Conservation (phyloP, 2,888 invertebrate species). For the Platycheirus rosarum region DNA sequence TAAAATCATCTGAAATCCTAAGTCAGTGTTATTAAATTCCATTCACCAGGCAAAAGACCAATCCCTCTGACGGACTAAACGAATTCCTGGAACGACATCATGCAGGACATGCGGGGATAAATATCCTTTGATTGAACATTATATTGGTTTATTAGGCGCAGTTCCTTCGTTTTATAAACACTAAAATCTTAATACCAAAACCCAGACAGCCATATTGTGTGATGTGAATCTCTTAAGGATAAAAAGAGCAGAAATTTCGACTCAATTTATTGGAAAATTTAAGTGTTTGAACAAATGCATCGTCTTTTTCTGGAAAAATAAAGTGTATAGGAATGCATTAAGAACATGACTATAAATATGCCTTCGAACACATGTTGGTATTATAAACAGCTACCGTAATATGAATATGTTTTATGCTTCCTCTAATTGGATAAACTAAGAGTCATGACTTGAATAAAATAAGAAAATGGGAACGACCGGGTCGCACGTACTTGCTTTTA, state of each 20-base stretch:
- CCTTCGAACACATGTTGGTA: slow-evolving; percentile 36
- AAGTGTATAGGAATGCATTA: no score
- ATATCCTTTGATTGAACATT: slow-evolving; percentile 28
- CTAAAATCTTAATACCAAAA: slow-evolving; percentile 16
- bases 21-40: slow-evolving; percentile 45
- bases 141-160: slow-evolving; percentile 47
- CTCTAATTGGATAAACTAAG: slow-evolving; percentile 41
- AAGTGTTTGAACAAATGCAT: no score
- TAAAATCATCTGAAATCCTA: slow-evolving; percentile 21
- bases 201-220: slow-evolving; percentile 35
- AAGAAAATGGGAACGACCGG: no score
- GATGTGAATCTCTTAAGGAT: slow-evolving; percentile 1
- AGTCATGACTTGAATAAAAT: no score
- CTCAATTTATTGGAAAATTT: no score
- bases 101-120: slow-evolving; percentile 37
- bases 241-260: no score
- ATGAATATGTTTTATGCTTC: slow-evolving; percentile 29
- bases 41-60: slow-evolving; percentile 45
- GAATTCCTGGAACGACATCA: no score
- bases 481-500: no score
- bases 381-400: slow-evolving; percentile 51
- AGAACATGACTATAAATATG: slow-evolving; percentile 48
- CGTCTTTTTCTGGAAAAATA: no score
- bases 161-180: neutral
- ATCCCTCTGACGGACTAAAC: slow-evolving; percentile 39